Base-by-base conservation (phyloP, 1,140 invertebrate genomes). In the Muscidifurax raptorellus region DNA sequence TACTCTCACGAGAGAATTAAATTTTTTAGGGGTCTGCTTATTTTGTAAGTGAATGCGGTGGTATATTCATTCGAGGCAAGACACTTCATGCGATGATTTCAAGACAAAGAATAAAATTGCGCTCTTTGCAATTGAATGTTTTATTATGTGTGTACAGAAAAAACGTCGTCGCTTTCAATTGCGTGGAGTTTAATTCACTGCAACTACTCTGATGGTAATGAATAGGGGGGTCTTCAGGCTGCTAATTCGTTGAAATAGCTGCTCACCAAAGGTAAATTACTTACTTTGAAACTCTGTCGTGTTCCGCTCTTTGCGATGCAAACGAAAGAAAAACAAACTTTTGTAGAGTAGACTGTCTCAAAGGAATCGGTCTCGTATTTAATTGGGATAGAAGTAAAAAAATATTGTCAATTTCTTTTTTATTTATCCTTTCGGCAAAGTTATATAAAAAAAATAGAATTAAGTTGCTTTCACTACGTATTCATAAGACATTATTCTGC, bases 131-230 rank as follows among this genome's bases (percentile, higher is more conserved):
- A 59, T 59, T 59, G 52, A 59, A 59, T n/a, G 22, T 18, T n/a
- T 4, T 47, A 47, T 47, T 3, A 59, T 59, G 52, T 59, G 18
- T 5, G n/a, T 4, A 59, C n/a, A 9, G 9, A 59, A n/a, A 59
- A 59, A 59, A 18, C 69, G 69, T 15, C 69, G 69, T 32, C n/a
- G 27, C 69, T 28, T 71, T 71, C 52, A 59, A 59, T 59, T 59
- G 52, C 52, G 18, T 22, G n/a, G 52, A 59, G 52, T 18, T 59
- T 59, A 59, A 59, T 59, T 59, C 22, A 59, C 7, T 40, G 36
- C 52, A 59, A 59, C 18, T 59, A 59, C 52, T 59, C 52, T 59
- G 18, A 59, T 59, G 22, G 52, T 59, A 59, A 59, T 59, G 52
- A 59, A 59, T 59, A n/a, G 22, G 6, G 52, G 22, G 22, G n/a